Evolutionary conservation across 2,888 invertebrate genomes (phyloP).

Genomic region (Deilephila porcellus): DNA sequence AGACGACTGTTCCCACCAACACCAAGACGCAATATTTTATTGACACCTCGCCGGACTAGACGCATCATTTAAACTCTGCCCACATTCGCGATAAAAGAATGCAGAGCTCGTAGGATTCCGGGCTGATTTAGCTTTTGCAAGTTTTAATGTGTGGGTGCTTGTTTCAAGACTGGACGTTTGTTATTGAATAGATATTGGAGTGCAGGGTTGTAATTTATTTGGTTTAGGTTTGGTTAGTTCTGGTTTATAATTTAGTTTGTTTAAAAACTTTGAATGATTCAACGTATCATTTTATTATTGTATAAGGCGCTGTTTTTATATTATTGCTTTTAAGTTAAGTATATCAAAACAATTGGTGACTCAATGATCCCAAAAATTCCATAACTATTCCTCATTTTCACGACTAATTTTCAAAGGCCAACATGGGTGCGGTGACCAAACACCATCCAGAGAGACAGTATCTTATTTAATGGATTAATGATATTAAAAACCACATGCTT

Average conservation of each 20-base stretch:
- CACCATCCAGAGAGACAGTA: too few relatives aligned
- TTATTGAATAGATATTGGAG: slow-evolving; percentile 5
- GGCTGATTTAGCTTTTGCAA: slow-evolving; percentile 10
- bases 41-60: slow-evolving; percentile 24
- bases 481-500: too few relatives aligned
- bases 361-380: too few relatives aligned
- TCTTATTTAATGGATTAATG: too few relatives aligned
- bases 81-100: slow-evolving; percentile 22
- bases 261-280: too few relatives aligned
- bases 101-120: slow-evolving; percentile 5
- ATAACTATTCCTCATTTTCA: too few relatives aligned
- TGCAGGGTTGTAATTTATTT: neutral
- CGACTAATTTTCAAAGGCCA: too few relatives aligned
- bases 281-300: too few relatives aligned
- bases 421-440: too few relatives aligned
- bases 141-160: slow-evolving; percentile 3
- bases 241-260: neutral
- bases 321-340: too few relatives aligned
- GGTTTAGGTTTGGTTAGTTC: neutral
- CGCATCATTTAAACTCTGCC: slow-evolving; percentile 23
- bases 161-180: slow-evolving; percentile 1
- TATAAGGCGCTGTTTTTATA: too few relatives aligned
- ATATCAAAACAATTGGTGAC: too few relatives aligned
- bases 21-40: slow-evolving; percentile 30
- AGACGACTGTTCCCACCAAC: slow-evolving; percentile 35